Conservation (phyloP, 2,888 invertebrate genomes). For the Aleiodes testaceus region DNA sequence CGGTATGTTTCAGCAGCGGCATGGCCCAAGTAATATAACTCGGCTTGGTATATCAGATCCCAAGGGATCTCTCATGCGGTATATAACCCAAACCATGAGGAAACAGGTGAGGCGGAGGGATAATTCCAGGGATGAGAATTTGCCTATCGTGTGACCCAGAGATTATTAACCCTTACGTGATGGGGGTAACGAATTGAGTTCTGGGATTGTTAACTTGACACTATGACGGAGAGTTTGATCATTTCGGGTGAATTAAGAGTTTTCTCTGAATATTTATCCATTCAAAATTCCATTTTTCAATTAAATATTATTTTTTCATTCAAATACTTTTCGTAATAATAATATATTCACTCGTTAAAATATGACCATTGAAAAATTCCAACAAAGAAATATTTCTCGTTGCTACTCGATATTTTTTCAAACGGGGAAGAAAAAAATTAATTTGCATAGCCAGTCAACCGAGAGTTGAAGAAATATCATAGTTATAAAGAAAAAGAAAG, state of each 20-base stretch:
- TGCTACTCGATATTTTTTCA: no score
- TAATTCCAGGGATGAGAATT: slow-evolving; percentile 29
- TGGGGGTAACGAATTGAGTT: slow-evolving; percentile 9
- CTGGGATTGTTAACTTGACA: not conserved
- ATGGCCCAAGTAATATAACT: slow-evolving; percentile 1
- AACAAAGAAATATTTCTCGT: no score
- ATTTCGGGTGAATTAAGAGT: not conserved
- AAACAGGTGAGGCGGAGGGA: slow-evolving; percentile 1
- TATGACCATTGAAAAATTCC: no score
- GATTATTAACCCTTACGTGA: slow-evolving; percentile 29
- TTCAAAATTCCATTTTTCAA: no score
- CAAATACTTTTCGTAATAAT: no score
- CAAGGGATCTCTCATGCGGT: not conserved
- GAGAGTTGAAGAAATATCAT: slow-evolving; percentile 30
- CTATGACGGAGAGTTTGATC: not conserved
- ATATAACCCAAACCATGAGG: slow-evolving; percentile 1
- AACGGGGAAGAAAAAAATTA: slow-evolving; percentile 6
- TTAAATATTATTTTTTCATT: no score
- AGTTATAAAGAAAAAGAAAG: slow-evolving; percentile 13
- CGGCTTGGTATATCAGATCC: slow-evolving; percentile 18
- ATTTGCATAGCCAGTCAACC: slow-evolving; percentile 15
- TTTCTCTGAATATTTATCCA: no score
- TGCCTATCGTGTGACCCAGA: slow-evolving; percentile 29
- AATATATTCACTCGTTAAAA: no score
- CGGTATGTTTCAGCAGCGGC: not conserved